Percentiles rank a stretch among this genome's conserved stretches.
phyloP scores from a whole-genome alignment of 2,113 vertebrate species.

The Zosterops borbonicus region DNA sequence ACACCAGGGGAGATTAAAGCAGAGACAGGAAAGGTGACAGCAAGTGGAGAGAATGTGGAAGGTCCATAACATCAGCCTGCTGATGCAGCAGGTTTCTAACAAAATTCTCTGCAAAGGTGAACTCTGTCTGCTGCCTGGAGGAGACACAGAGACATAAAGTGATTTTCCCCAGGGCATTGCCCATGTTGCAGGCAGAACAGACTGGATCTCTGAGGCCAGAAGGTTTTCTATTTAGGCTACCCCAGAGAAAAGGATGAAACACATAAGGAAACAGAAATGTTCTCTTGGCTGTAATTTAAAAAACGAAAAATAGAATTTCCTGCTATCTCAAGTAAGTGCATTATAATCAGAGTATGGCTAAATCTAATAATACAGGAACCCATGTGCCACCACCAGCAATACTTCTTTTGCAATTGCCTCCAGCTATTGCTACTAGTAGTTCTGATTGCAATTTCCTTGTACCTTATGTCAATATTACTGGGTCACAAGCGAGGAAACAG shows the following conservation, averaged over 20 bases:
- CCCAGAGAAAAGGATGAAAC: neutral
- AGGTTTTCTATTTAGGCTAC: neutral
- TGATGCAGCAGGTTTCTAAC: neutral
- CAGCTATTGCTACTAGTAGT: conserved; percentile 64
- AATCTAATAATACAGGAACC: conserved; percentile 28
- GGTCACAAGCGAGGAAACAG: conserved; percentile 42
- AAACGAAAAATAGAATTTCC: neutral
- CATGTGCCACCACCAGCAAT: conserved; percentile 35
- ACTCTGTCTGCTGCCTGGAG: neutral
- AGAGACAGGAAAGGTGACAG: neutral
- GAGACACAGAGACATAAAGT: neutral
- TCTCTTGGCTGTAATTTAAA: neutral
- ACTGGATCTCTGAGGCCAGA: neutral
- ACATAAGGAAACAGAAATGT: neutral
- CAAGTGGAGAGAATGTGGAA: neutral
- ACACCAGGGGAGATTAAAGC: neutral
- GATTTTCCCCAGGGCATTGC: neutral
- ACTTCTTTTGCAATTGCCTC: conserved; percentile 53
- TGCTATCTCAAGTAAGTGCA: neutral
- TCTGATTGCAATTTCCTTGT: conserved; percentile 63
- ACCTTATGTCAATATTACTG: conserved; percentile 32
- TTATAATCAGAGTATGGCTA: neutral
- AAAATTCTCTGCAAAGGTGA: neutral
- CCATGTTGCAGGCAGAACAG: neutral
- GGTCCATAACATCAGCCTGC: neutral